Percentiles rank a stretch among this genome's conserved stretches.
Conservation (phyloP, 2,113 vertebrate species). For the Otis tarda region DNA sequence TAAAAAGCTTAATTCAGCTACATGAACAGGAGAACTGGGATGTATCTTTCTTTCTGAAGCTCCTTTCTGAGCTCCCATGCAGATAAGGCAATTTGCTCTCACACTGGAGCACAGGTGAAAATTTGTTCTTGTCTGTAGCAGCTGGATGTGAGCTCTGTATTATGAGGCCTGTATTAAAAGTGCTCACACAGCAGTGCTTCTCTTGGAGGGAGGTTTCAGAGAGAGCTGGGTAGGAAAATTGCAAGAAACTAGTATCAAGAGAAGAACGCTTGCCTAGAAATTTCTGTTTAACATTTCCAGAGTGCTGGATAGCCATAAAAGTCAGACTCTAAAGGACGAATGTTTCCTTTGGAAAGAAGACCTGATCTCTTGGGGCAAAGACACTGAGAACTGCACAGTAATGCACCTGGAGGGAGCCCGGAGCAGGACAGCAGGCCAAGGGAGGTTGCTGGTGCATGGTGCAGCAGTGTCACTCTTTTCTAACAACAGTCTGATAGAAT, state of each 20-base stretch:
- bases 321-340: neutral
- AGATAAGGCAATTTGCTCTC: conserved; percentile 38
- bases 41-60: neutral
- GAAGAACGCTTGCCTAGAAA: neutral
- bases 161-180: neutral
- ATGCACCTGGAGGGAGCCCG: neutral
- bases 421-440: neutral
- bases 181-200: neutral
- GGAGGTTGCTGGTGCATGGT: accelerated
- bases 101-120: conserved; percentile 32
- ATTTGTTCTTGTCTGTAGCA: conserved; percentile 42
- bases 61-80: conserved; percentile 18
- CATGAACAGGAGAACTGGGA: neutral
- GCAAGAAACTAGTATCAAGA: neutral
- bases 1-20: neutral
- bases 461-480: neutral
- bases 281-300: neutral
- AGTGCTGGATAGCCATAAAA: neutral
- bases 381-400: neutral
- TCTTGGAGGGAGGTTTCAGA: neutral
- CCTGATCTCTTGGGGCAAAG: neutral
- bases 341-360: neutral
- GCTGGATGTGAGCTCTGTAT: conserved; percentile 14
- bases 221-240: neutral
- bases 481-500: neutral